Base-by-base conservation (phyloP, 2,888 invertebrate genomes). In the Ectemnius lituratus region DNA sequence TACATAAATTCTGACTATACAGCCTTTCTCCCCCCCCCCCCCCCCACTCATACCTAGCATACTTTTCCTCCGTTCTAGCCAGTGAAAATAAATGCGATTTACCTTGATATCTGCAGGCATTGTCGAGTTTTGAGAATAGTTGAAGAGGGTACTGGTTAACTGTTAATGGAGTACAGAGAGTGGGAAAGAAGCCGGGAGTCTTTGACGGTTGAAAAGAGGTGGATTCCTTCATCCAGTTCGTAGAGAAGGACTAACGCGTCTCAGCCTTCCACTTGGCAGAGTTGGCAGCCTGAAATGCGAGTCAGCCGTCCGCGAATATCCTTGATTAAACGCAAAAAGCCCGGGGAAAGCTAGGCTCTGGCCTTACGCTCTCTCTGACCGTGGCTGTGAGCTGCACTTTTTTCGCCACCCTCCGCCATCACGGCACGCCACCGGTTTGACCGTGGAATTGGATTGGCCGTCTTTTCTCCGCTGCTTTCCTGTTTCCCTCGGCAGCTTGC, bases 271-370 rank as follows among this genome's bases (percentile, higher is more conserved):
- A 73, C 77, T 83, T 83, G 79, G 63, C 76, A 75, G 37, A 37
- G 75, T 81, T 73, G 82, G 84, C 74, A 70, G 73, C 79, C 84
- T 83, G 75, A 82, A 83, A 82, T 83, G 84, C 76, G 79, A 83
- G 73, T 73, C 82, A 88, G 86, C 84, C 88, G 85, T 88, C 89
- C 90, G 87, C 87, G 88, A 90, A 89, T 89, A 88, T 89, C 88
- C 90, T 90, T 90, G 90, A 90, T 90, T 90, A 90, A 90, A 89
- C 86, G 85, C 85, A 86, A 87, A 87, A 89, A 88, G 82, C 84
- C 64, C 71, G 70, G 77, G 73, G 77, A 37, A 37, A 81, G 70
- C 75, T 67, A 74, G 67, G 73, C 64, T 78, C 64, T 78, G 62
- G 79, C 70, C 74, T 80, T 79, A 76, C 69, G 69, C 81, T 73